Base-by-base conservation (phyloP, 2,888 invertebrate genomes). In the Zele albiditarsus region DNA sequence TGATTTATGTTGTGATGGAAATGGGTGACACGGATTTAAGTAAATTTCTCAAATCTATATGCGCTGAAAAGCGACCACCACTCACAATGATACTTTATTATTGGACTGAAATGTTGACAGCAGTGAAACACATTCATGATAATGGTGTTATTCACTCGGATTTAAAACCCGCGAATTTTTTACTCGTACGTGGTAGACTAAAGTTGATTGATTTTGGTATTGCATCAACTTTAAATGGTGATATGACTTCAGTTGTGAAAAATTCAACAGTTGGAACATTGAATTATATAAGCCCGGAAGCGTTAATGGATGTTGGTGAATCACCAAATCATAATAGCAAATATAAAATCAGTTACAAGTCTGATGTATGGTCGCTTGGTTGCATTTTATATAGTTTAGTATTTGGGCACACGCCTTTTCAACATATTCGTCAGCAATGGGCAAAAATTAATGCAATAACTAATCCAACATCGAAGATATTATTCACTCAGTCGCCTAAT, bases 161-260 rank as follows among this genome's bases (percentile, higher is more conserved):
- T 90, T 90, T 99, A 81, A 99, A 99, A 89, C 99, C 99, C 0
- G 97, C 97, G 0, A 99, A 99, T 90, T 99, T 99, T 90, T 91
- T 99, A 58, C 91, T 97, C 86, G 95, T 96, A 6, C 93, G 94
- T 78, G 96, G 95, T 1, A 92, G 94, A 60, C 90, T 99, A 73
- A 99, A 99, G 91, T 91, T 99, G 75, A 99, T 99, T 81, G 99
- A 99, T 91, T 99, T 99, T 91, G 99, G 98, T 71, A 98, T 99
- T 85, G 96, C 98, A 66, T 95, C 96, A 65, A 94, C 94, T 70
- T 93, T 98, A 80, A 94, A 95, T 82, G 92, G 92, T 74, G 97
- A 98, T 89, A 95, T 94, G 88, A 98, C 98, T 0, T 96, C 96
- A 84, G 95, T 98, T 74, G 92, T 95, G 70, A 96, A 96, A 88